phyloP scores from a whole-genome alignment of 2,797 vertebrate genomes.

The Benthosema pterotum region DNA sequence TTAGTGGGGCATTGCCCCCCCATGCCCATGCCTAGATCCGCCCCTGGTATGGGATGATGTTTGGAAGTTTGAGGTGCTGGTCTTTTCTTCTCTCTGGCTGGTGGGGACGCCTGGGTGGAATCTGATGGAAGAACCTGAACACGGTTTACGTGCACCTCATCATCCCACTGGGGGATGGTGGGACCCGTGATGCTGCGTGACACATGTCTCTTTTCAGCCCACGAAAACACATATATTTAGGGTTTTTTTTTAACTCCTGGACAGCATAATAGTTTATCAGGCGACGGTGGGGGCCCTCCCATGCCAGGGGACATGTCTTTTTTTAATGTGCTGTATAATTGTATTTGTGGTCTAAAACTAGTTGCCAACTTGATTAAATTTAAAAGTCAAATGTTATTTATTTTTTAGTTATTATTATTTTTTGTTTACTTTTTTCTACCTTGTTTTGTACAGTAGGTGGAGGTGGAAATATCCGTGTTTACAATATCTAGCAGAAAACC shows the following conservation, averaged over 20 bases:
- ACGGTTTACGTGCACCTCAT: constrained; percentile 53
- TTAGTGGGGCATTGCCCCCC: too few species aligned
- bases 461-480: constrained; percentile 54
- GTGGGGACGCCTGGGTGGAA: constrained; percentile 24
- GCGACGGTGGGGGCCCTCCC: constrained; percentile 84
- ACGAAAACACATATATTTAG: constrained; percentile 88
- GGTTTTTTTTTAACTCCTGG: constrained; percentile 69
- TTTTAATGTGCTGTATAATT: constrained; percentile 90
- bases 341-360: constrained; percentile 86
- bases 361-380: constrained; percentile 89
- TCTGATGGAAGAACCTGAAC: constrained; percentile 83
- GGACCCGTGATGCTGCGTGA: constrained; percentile 51
- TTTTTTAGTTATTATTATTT: constrained; percentile 43
- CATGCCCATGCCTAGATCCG: too few species aligned
- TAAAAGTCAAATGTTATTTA: constrained; percentile 87
- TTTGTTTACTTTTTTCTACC: too few species aligned
- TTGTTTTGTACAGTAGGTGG: too few species aligned
- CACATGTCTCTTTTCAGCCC: constrained; percentile 72
- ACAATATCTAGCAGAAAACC: constrained; percentile 51
- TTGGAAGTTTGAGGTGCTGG: constrained; percentile 4
- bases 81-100: not conserved
- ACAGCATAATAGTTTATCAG: constrained; percentile 88
- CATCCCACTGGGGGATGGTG: constrained; percentile 78
- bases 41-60: too few species aligned
- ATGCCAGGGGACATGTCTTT: constrained; percentile 86